Evolutionary conservation across 2,888 invertebrate genomes (phyloP), one percentile per base, ranked within the genome.

Genomic region (Eristalis tenax): DNA sequence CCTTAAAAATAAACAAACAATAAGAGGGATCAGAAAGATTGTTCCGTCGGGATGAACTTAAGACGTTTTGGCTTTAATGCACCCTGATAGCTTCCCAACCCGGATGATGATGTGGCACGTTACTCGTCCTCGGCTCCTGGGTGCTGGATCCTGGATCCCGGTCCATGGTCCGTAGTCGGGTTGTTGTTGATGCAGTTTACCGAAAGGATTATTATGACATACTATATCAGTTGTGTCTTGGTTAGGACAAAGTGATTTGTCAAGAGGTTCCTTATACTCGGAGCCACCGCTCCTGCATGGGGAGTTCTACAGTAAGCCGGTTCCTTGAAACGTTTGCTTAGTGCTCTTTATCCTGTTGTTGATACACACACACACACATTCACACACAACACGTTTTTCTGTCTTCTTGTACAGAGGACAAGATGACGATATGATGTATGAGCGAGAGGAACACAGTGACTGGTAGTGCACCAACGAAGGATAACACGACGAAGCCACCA

Each of bases 191-290:
- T 81, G 73, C 78, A 78, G 77, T 82, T 86, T 86, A 70, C 85
- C 77, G 70, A 78, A 86, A 65, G 82, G 85, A 86, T 86, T 86
- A 82, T 86, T 82, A 86, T 86, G 82, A 86, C 85, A 86, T 77
- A 76, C 69, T 78, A 74, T 82, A 74, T 77, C 69, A 86, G 86
- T 83, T 86, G 78, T 50, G 50, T 83, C 78, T 83, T 79, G 83
- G 83, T 79, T 83, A 79, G 83, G 75, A 83, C 70, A 83, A 74
- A 86, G 83, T 78, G 83, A 86, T 86, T 86, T 86, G 86, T 86
- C 86, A 86, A 83, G 83, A 65, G 86, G 86, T 83, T 83, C 75
- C 83, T 75, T 77, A 68, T 69, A 68, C 28, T 56, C 5, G 35
- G 32, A 77, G 73, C 81, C 77, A 35, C 61, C 66, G 68, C 69